Base-by-base conservation (phyloP, 2,888 invertebrate species). In the Ceratothoa steindachneri region DNA sequence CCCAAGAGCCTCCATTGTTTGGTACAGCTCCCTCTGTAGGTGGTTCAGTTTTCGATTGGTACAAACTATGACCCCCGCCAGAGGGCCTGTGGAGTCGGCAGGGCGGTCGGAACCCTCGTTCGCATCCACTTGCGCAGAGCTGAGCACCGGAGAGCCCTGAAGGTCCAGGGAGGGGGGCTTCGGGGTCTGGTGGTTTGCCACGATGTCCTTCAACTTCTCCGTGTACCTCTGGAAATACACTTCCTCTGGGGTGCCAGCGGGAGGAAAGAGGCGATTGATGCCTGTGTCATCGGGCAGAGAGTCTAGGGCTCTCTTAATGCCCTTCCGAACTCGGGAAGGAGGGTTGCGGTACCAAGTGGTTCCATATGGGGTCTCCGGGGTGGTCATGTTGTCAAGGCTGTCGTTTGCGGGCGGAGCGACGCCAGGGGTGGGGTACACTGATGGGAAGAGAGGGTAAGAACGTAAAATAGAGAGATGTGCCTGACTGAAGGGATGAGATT, bases 291-390 rank as follows among this genome's bases (percentile, higher is more conserved):
- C 77, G 1, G 77, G 75, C 1, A 77, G 31, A 1, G 68, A 19
- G 41, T 77, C 75, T 15, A 77, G 24, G 9, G 71, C 60, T 22
- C 70, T 55, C 27, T 77, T 77, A 30, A 72, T 67, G 19, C 60
- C 66, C 53, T 77, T 77, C 12, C 77, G 69, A n/a, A 67, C 67
- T 3, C 73, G 69, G 15, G 72, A 29, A 22, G 72, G 67, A 3
- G 77, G 77, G 51, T 75, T 77, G 22, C 67, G 55, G 15, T 73
- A 69, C 72, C 72, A 77, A 0, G 74, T 74, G 41, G 67, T 72
- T 24, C 88, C 88, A 73, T 87, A 86, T 0, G 88, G 88, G 7
- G 87, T 87, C 0, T 87, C 86, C 0, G 89, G 89, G 0, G 89
- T 89, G 15, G 85, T 83, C 1, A 80, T 73, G 12, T 70, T 72